A percentile compares a stretch with the other conserved stretches of the same genome.
Conservation (phyloP, 2,113 vertebrate species). For the Perca schrenkii region DNA sequence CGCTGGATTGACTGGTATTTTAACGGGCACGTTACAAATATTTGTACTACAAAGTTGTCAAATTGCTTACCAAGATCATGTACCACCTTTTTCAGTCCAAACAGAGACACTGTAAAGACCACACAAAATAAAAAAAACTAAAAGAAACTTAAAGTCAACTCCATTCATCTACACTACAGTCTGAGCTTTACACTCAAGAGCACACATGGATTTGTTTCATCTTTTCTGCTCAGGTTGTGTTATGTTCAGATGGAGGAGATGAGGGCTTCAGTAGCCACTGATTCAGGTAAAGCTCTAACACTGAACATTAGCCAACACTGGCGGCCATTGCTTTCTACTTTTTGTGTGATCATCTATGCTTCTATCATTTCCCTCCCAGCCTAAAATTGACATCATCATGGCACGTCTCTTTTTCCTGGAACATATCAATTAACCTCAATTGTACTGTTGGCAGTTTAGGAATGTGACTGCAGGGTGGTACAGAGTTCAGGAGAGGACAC, state of each 20-base stretch:
- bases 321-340: background rate
- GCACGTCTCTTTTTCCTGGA: conserved; percentile 11
- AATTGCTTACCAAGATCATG: too few relatives aligned
- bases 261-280: background rate
- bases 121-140: too few relatives aligned
- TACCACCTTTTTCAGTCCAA: too few relatives aligned
- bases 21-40: too few relatives aligned
- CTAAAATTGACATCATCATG: conserved; percentile 10
- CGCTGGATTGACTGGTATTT: too few relatives aligned
- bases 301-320: background rate
- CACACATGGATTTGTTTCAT: background rate
- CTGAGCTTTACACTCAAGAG: background rate
- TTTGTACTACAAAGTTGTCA: too few relatives aligned
- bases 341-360: conserved; percentile 3
- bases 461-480: conserved; percentile 6
- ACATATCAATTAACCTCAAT: conserved; percentile 16
- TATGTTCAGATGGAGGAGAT: conserved; percentile 20
- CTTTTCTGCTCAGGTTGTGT: conserved; percentile 24
- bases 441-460: background rate
- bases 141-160: too few relatives aligned
- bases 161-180: background rate
- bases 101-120: too few relatives aligned
- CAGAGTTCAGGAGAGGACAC: conserved; percentile 29
- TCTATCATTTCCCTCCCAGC: background rate
- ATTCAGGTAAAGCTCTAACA: background rate